Conservation (phyloP, 2,888 invertebrate genomes). For the Leucophora obtusa region DNA sequence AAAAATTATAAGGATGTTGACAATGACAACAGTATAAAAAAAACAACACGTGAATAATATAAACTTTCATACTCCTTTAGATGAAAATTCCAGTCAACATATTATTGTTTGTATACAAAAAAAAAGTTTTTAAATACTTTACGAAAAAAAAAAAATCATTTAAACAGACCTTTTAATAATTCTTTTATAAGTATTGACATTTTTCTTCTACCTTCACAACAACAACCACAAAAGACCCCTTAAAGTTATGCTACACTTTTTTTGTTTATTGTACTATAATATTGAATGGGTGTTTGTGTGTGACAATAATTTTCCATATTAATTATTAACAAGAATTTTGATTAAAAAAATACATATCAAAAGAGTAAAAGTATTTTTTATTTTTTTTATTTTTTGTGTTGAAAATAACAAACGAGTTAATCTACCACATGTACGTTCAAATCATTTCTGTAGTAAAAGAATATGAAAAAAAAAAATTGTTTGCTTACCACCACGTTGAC, state of each 20-base stretch:
- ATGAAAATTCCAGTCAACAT: neutral
- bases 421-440: neutral
- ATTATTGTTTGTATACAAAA: neutral
- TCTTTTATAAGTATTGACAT: neutral
- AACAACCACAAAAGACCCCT: neutral
- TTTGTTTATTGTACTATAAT: neutral
- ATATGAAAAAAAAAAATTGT: neutral
- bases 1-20: conserved; percentile 3
- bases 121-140: neutral
- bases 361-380: conserved; percentile 3
- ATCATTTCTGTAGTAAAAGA: too few species aligned
- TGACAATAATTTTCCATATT: conserved; percentile 71
- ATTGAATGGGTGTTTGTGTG: conserved; percentile 25
- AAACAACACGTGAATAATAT: neutral
- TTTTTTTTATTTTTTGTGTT: too few species aligned
- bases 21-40: neutral
- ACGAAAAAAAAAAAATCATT: neutral
- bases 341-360: conserved; percentile 70
- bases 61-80: neutral
- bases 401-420: neutral
- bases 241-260: neutral
- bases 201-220: neutral
- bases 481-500: neutral
- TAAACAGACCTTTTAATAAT: neutral
- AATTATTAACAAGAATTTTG: conserved; percentile 78